Conservation (phyloP, 2,888 invertebrate species). For the Limnephilus auricula region DNA sequence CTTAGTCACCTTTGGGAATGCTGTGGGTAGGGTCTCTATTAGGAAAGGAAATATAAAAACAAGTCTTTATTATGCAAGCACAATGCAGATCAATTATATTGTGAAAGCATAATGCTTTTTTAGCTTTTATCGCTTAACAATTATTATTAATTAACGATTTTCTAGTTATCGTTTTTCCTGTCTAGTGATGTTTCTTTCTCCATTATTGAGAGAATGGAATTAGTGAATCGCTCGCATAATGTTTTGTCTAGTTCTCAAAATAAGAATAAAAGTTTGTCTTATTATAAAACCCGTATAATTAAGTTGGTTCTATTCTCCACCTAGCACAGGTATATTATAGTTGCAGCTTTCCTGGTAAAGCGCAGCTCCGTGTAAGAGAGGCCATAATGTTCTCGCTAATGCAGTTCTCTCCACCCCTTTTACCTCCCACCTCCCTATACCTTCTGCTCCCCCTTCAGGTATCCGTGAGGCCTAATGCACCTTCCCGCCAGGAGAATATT, state of each 20-base stretch:
- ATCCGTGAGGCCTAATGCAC: slow-evolving; percentile 27
- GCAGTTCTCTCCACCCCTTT: not conserved
- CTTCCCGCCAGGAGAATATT: not conserved
- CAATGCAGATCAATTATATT: too few relatives aligned
- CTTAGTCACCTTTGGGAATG: too few relatives aligned
- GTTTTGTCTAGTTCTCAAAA: not conserved
- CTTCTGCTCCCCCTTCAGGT: not conserved
- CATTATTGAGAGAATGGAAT: not conserved
- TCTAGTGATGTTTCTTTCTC: not conserved
- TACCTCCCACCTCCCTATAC: not conserved
- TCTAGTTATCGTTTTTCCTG: not conserved
- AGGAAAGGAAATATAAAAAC: too few relatives aligned
- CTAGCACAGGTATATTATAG: not conserved
- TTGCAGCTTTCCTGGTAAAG: not conserved
- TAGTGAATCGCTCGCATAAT: not conserved
- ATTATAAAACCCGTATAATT: not conserved
- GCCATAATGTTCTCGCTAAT: slow-evolving; percentile 18
- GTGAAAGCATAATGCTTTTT: too few relatives aligned
- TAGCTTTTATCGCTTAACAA: not conserved
- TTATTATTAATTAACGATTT: not conserved
- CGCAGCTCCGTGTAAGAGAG: slow-evolving; percentile 3
- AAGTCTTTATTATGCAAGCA: too few relatives aligned
- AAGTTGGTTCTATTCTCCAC: not conserved
- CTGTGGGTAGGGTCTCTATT: too few relatives aligned
- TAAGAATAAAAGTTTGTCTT: not conserved